Percentiles rank a stretch among this genome's conserved stretches.
Conservation (phyloP, 2,888 invertebrate genomes). For the Lasioglossum lativentre region DNA sequence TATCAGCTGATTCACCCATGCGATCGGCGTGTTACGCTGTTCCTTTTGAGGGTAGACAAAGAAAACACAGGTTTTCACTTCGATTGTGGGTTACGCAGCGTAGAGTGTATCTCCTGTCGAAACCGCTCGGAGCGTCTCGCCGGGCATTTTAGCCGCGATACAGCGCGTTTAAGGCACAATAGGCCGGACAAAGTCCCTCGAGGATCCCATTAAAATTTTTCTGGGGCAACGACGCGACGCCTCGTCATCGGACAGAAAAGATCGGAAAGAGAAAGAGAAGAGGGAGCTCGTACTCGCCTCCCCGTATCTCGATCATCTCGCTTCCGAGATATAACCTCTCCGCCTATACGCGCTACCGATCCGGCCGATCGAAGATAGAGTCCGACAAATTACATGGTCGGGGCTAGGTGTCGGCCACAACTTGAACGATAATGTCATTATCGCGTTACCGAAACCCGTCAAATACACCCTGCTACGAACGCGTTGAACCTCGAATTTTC, state of each 20-base stretch:
- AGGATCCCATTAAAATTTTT: conserved; percentile 54
- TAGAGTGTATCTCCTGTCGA: background rate
- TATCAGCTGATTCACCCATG: background rate
- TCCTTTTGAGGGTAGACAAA: background rate
- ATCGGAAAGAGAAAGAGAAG: background rate
- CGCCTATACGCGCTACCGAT: conserved; percentile 55
- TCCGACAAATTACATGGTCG: conserved; percentile 51
- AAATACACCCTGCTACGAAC: conserved; percentile 28
- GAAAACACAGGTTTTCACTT: conserved; percentile 21
- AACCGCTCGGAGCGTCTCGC: conserved; percentile 23
- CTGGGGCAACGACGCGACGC: conserved; percentile 32
- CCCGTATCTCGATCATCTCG: conserved; percentile 52
- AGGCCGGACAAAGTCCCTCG: conserved; percentile 24
- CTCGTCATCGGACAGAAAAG: conserved; percentile 47
- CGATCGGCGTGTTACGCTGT: background rate
- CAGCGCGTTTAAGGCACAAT: background rate
- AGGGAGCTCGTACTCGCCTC: background rate
- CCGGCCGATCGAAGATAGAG: conserved; percentile 46
- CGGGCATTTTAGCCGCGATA: background rate
- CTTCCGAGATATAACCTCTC: conserved; percentile 49
- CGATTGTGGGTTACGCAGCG: conserved; percentile 35
- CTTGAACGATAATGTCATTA: conserved; percentile 49
- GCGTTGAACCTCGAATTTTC: conserved; percentile 7
- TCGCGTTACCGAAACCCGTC: conserved; percentile 17
- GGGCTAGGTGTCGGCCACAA: background rate